A percentile compares a stretch with the other conserved stretches of the same genome.
These are phyloP conservation scores for Mactromeris polynyma DNA, from an alignment of 2,888 invertebrate genomes.

Conservation along the genomic window DNA sequence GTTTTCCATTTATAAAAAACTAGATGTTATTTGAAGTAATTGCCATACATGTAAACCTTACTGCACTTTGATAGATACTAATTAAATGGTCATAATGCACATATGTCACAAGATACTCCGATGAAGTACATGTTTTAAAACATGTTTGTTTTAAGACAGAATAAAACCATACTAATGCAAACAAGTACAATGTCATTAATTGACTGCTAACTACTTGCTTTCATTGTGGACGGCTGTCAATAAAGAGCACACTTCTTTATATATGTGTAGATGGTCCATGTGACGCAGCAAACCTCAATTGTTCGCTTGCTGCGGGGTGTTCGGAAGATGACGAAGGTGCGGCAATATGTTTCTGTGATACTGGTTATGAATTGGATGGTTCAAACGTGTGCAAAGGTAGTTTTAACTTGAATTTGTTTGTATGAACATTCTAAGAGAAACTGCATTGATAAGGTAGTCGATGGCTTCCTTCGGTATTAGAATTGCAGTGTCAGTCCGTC, in stretches of 20 bases:
- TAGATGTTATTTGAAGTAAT: too few relatives aligned
- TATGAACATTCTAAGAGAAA: too few relatives aligned
- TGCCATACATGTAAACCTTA: too few relatives aligned
- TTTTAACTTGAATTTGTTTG: neutral
- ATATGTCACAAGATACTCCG: neutral
- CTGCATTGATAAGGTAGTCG: too few relatives aligned
- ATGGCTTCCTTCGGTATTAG: neutral
- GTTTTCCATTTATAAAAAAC: too few relatives aligned
- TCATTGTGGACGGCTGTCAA: neutral
- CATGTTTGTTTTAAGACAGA: too few relatives aligned
- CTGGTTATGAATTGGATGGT: slow-evolving; percentile 46
- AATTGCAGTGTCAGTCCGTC: neutral
- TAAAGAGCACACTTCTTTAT: neutral
- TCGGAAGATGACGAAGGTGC: neutral
- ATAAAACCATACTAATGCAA: too few relatives aligned
- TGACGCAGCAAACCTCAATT: slow-evolving; percentile 27
- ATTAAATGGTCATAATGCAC: neutral
- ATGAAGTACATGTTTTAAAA: neutral
- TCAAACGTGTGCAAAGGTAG: slow-evolving; percentile 42
- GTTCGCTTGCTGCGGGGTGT: slow-evolving; percentile 53
- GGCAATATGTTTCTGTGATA: slow-evolving; percentile 61
- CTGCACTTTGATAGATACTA: too few relatives aligned
- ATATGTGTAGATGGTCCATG: too few relatives aligned
- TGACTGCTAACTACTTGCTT: neutral
- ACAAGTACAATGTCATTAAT: too few relatives aligned